phyloP scores from a whole-genome alignment of 1,140 invertebrate genomes.

The Macrobrachium rosenbergii region DNA sequence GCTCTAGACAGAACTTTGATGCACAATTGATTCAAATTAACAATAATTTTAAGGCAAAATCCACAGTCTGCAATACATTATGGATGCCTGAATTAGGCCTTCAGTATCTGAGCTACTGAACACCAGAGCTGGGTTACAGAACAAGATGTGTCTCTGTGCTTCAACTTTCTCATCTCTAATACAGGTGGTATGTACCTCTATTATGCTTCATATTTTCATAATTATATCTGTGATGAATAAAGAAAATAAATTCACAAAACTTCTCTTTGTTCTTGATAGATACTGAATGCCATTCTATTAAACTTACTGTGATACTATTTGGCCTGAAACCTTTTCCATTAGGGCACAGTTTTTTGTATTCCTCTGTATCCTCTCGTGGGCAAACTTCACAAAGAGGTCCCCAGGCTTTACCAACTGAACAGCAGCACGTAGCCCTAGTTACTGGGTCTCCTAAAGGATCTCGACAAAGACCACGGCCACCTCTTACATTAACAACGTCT shows the following conservation, averaged over 20 bases:
- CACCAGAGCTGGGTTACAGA: too few relatives aligned
- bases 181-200: too few relatives aligned
- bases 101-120: too few relatives aligned
- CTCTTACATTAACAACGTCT: constrained; percentile 70
- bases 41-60: too few relatives aligned
- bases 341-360: constrained; percentile 85
- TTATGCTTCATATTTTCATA: too few relatives aligned
- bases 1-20: too few relatives aligned
- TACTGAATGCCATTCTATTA: neutral
- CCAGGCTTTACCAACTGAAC: constrained; percentile 87
- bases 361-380: constrained; percentile 79
- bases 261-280: neutral
- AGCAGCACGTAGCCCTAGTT: constrained; percentile 87
- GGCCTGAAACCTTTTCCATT: constrained; percentile 87
- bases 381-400: constrained; percentile 86
- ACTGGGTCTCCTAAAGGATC: constrained; percentile 76
- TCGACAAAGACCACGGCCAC: constrained; percentile 71
- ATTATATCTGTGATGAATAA: neutral
- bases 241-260: neutral
- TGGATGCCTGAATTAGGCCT: too few relatives aligned
- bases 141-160: too few relatives aligned
- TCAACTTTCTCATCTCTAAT: too few relatives aligned
- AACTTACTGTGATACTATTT: constrained; percentile 81
- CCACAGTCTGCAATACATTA: too few relatives aligned
- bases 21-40: too few relatives aligned